Evolutionary conservation across 2,113 vertebrate genomes (phyloP).

Genomic region (Scolopax mira): DNA sequence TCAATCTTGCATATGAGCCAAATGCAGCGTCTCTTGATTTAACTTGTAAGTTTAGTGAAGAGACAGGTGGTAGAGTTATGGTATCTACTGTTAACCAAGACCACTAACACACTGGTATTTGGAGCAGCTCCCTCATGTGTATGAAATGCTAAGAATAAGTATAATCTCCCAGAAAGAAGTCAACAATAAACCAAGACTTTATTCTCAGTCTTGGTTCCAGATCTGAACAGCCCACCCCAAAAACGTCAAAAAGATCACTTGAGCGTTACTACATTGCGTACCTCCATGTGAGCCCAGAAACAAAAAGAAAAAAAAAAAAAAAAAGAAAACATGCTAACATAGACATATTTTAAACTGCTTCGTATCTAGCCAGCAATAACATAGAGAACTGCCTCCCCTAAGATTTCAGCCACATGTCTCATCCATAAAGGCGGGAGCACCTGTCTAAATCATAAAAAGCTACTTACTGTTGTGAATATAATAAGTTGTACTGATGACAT

Average conservation of each 20-base stretch:
- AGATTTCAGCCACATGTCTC: background rate
- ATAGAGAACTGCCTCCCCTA: background rate
- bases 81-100: background rate
- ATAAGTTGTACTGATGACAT: background rate
- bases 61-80: background rate
- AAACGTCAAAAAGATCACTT: background rate
- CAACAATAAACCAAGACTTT: no score
- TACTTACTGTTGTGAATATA: background rate
- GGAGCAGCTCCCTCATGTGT: background rate
- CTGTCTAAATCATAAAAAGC: background rate
- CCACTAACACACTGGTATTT: background rate
- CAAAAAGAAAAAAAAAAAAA: background rate
- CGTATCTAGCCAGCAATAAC: background rate
- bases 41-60: background rate
- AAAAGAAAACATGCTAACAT: fast-evolving
- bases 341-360: background rate
- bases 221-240: background rate
- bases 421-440: background rate
- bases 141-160: background rate
- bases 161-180: background rate
- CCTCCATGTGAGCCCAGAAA: background rate
- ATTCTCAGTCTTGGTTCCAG: background rate
- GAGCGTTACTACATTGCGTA: background rate
- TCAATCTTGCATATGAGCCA: background rate
- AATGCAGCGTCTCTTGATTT: background rate